phyloP scores from a whole-genome alignment of 2,888 invertebrate species.

The Tupiocoris notatus region DNA sequence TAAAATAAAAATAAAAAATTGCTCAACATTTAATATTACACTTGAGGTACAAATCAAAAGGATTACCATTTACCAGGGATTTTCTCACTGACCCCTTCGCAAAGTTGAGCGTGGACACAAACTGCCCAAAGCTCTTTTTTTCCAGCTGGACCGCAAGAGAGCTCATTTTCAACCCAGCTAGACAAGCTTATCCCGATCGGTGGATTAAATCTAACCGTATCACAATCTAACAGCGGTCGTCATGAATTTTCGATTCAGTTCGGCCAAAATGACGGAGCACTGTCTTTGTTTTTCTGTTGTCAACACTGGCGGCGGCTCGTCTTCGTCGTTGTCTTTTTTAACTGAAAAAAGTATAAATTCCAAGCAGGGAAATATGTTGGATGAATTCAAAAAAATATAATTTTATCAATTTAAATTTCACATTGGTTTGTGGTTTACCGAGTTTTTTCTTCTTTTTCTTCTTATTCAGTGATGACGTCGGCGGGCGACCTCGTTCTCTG shows the following conservation, averaged over 20 bases:
- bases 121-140: too few species aligned
- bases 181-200: too few species aligned
- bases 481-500: slow-evolving; percentile 44
- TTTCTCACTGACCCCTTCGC: too few species aligned
- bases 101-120: too few species aligned
- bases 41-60: too few species aligned
- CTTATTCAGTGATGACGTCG: slow-evolving; percentile 46
- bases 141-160: too few species aligned
- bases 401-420: background rate
- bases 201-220: too few species aligned
- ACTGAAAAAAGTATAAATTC: background rate
- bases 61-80: too few species aligned
- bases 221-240: slow-evolving; percentile 66
- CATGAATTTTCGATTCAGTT: slow-evolving; percentile 75
- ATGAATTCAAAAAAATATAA: background rate
- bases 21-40: too few species aligned
- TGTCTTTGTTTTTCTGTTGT: slow-evolving; percentile 68
- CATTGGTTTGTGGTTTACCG: background rate
- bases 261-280: slow-evolving; percentile 71
- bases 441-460: slow-evolving; percentile 50
- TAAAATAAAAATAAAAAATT: too few species aligned
- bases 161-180: too few species aligned
- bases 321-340: slow-evolving; percentile 47
- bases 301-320: slow-evolving; percentile 48
- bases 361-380: too few species aligned